Percentiles rank a stretch among this genome's conserved stretches.
Conservation (phyloP, 2,797 vertebrate species). For the Meda fulgida region DNA sequence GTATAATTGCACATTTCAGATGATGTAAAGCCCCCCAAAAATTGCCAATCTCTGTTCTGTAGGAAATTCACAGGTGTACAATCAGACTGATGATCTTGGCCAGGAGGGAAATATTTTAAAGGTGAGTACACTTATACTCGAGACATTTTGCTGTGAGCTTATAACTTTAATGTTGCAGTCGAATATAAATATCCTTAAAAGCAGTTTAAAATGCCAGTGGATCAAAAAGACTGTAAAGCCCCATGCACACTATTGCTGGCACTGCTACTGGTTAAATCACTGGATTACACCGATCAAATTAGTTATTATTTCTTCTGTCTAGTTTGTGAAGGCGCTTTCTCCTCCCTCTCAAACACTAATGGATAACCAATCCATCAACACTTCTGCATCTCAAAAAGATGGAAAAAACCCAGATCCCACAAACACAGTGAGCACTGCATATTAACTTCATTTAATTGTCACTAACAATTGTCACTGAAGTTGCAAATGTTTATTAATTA, state of each 20-base stretch:
- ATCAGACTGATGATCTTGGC: not conserved
- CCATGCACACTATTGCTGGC: not conserved
- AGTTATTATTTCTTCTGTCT: not conserved
- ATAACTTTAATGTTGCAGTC: not conserved
- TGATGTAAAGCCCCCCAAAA: not conserved
- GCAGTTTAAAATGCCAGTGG: too few relatives aligned
- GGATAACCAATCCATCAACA: not conserved
- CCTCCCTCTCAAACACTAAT: not conserved
- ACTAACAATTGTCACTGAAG: not conserved
- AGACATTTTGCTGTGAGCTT: not conserved
- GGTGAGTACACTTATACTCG: constrained; percentile 36
- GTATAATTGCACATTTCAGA: not conserved
- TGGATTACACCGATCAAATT: not conserved
- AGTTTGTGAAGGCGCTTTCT: not conserved
- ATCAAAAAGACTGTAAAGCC: not conserved
- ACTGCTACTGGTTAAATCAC: not conserved
- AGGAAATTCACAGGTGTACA: constrained; percentile 16
- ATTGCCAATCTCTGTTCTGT: not conserved
- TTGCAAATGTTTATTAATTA: not conserved
- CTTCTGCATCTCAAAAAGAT: not conserved
- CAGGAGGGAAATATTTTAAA: not conserved
- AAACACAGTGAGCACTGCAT: constrained; percentile 25
- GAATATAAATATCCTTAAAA: not conserved
- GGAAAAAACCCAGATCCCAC: not conserved
- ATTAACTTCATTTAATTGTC: not conserved